Conservation (phyloP, 2,888 invertebrate genomes). For the Limnephilus marmoratus region DNA sequence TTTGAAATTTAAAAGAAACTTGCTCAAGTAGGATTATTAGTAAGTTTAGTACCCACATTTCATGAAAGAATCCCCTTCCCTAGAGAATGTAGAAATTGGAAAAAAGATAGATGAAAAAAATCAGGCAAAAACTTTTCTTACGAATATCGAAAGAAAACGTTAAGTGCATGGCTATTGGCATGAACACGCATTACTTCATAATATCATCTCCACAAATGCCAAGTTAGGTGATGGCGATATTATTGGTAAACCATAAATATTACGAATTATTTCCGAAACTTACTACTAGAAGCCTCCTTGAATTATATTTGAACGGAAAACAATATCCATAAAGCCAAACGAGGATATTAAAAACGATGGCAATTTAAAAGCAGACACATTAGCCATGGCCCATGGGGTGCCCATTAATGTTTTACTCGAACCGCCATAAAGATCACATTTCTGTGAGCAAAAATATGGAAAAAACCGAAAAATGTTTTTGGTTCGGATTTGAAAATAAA, state of each 20-base stretch:
- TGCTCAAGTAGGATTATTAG: background rate
- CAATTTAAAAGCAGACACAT: conserved; percentile 40
- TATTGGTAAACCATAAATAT: background rate
- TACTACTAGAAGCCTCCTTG: background rate
- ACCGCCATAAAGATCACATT: conserved; percentile 35
- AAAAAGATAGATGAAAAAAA: background rate
- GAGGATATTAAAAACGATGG: conserved; percentile 48
- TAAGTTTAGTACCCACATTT: background rate
- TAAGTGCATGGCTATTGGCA: background rate
- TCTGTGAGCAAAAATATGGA: conserved; percentile 14
- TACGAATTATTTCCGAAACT: background rate
- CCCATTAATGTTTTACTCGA: conserved; percentile 26
- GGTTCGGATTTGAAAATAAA: background rate
- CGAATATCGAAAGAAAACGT: background rate
- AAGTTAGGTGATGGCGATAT: background rate
- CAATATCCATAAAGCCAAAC: conserved; percentile 48
- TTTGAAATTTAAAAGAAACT: background rate
- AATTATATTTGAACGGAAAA: conserved; percentile 44
- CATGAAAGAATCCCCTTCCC: background rate
- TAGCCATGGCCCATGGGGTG: conserved; percentile 27
- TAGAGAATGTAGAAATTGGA: background rate
- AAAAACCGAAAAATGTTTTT: conserved; percentile 29
- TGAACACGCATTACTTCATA: background rate
- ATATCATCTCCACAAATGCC: background rate
- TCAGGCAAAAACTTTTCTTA: background rate